Evolutionary conservation across 2,113 vertebrate genomes (phyloP).

Genomic region (Felis catus): DNA sequence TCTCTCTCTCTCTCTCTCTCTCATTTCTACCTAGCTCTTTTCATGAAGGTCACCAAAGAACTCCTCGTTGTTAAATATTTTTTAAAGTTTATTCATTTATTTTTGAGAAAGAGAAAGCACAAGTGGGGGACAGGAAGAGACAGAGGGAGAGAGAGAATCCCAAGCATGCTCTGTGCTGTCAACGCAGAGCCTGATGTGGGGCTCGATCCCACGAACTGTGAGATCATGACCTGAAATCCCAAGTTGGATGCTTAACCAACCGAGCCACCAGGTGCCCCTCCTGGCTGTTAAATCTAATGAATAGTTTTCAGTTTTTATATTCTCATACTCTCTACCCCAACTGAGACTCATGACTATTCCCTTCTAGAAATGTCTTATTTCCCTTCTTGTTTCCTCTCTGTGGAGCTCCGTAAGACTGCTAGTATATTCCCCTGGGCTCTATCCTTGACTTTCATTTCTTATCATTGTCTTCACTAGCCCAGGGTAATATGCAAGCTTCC

Average conservation of each 20-base stretch:
- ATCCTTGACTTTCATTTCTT: background rate
- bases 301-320: background rate
- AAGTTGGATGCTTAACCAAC: too few relatives aligned
- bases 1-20: background rate
- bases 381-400: background rate
- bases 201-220: too few relatives aligned
- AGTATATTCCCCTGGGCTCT: background rate
- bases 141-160: too few relatives aligned
- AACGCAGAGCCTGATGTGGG: too few relatives aligned
- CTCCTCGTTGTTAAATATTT: background rate
- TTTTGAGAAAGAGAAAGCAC: too few relatives aligned
- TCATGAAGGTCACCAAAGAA: background rate
- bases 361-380: background rate
- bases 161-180: too few relatives aligned
- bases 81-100: too few relatives aligned
- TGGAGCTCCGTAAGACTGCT: background rate
- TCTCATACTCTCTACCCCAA: background rate
- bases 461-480: background rate
- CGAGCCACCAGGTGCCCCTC: too few relatives aligned
- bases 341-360: background rate
- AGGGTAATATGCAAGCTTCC: background rate
- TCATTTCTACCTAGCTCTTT: background rate
- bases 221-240: too few relatives aligned
- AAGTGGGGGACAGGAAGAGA: too few relatives aligned
- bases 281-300: background rate